Evolutionary conservation across 2,888 invertebrate species (phyloP).

Genomic region (Oeneis ivallda): DNA sequence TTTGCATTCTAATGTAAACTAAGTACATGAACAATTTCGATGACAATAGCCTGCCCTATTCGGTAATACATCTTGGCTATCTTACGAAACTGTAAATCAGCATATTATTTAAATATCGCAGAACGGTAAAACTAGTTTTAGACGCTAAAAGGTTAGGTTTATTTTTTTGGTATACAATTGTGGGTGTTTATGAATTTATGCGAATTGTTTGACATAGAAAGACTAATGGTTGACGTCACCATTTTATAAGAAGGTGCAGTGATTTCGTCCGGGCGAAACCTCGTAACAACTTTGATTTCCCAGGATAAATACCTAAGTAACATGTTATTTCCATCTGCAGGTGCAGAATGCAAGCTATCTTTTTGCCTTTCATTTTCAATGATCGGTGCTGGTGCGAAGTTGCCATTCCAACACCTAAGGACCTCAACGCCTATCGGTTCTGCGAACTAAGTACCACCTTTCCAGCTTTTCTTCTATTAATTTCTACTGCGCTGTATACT

Average conservation of each 20-base stretch:
- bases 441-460: too few species aligned
- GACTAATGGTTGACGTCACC: conserved; percentile 2
- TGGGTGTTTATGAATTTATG: background rate
- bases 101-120: conserved; percentile 15
- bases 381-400: too few species aligned
- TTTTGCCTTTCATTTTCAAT: too few species aligned
- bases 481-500: too few species aligned
- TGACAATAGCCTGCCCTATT: conserved; percentile 6
- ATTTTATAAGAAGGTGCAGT: background rate
- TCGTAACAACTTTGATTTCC: too few species aligned
- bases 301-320: too few species aligned
- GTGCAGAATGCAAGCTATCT: too few species aligned
- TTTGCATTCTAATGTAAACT: conserved; percentile 19
- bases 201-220: background rate
- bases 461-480: too few species aligned
- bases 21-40: conserved; percentile 4
- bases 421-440: too few species aligned
- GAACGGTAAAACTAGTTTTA: conserved; percentile 16
- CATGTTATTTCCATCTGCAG: too few species aligned
- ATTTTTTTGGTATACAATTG: background rate
- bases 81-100: conserved; percentile 11
- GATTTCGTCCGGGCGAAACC: background rate
- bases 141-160: background rate
- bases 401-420: too few species aligned
- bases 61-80: background rate